phyloP scores from a whole-genome alignment of 2,888 invertebrate genomes.

The Melolontha melolontha region DNA sequence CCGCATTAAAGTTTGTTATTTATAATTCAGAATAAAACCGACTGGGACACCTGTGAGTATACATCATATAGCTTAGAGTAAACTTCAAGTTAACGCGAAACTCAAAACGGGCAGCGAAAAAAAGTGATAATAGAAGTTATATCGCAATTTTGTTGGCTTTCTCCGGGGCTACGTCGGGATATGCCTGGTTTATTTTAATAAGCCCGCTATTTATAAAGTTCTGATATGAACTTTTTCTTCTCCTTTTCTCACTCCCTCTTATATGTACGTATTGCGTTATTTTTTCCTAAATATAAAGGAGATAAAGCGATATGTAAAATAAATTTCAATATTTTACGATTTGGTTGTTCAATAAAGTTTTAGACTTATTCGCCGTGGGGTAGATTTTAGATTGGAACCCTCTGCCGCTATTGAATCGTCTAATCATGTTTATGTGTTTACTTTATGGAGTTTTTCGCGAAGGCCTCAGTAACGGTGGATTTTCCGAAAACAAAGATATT shows the following conservation, averaged over 20 bases:
- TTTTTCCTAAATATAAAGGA: conserved; percentile 13
- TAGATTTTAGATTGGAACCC: conserved; percentile 7
- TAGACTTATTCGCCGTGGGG: conserved; percentile 4
- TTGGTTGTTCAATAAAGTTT: conserved; percentile 31
- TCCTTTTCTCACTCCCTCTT: neutral
- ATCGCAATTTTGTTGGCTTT: conserved; percentile 42
- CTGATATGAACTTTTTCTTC: conserved; percentile 27
- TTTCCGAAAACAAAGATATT: neutral
- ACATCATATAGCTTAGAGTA: conserved; percentile 42
- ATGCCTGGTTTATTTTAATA: conserved; percentile 45
- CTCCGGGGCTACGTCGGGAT: conserved; percentile 37
- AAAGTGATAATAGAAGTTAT: conserved; percentile 44
- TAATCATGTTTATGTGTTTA: conserved; percentile 8
- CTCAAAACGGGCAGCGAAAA: conserved; percentile 32
- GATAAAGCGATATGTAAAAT: conserved; percentile 17
- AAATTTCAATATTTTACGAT: conserved; percentile 39
- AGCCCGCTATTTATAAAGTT: conserved; percentile 43
- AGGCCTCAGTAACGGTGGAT: neutral
- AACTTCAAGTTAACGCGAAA: conserved; percentile 43
- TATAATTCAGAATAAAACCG: conserved; percentile 42
- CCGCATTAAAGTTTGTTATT: conserved; percentile 42
- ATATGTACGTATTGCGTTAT: neutral
- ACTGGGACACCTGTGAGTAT: conserved; percentile 44
- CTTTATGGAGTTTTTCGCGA: neutral
- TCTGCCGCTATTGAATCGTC: conserved; percentile 7